Percentiles rank a stretch among this genome's conserved stretches.
These are phyloP conservation scores for Acanthacorydalis orientalis DNA, from an alignment of 2,888 invertebrate genomes.

Conservation along the genomic window DNA sequence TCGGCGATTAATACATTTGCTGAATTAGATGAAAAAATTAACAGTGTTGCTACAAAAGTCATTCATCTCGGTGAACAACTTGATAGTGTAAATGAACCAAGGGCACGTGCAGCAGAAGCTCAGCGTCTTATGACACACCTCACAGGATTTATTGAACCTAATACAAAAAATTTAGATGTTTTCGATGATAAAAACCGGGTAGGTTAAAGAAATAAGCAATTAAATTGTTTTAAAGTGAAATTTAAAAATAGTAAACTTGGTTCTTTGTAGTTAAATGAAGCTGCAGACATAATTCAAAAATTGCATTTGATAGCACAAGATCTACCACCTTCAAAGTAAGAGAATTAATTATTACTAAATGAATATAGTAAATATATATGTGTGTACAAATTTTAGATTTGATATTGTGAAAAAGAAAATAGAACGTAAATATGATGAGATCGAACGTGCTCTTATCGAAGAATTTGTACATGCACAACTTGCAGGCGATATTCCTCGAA, in stretches of 20 bases:
- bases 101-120: conserved; percentile 89
- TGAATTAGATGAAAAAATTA: conserved; percentile 87
- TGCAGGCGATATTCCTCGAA: conserved; percentile 64
- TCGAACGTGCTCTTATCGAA: conserved; percentile 77
- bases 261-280: conserved; percentile 61
- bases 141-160: conserved; percentile 77
- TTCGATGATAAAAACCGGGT: conserved; percentile 74
- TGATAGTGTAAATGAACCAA: conserved; percentile 88
- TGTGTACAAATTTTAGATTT: conserved; percentile 32
- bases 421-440: conserved; percentile 75
- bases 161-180: conserved; percentile 67
- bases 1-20: conserved; percentile 76
- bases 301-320: conserved; percentile 91
- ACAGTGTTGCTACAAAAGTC: conserved; percentile 92
- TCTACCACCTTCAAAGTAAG: conserved; percentile 63
- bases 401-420: conserved; percentile 74
- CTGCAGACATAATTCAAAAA: conserved; percentile 95
- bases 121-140: conserved; percentile 83
- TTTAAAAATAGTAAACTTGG: conserved; percentile 1
- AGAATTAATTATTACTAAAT: neutral
- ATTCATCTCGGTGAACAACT: conserved; percentile 97
- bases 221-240: neutral
- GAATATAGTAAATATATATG: neutral
- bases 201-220: conserved; percentile 10
- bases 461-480: conserved; percentile 86